Conservation (phyloP, 2,888 invertebrate genomes). For the Idaea biselata region DNA sequence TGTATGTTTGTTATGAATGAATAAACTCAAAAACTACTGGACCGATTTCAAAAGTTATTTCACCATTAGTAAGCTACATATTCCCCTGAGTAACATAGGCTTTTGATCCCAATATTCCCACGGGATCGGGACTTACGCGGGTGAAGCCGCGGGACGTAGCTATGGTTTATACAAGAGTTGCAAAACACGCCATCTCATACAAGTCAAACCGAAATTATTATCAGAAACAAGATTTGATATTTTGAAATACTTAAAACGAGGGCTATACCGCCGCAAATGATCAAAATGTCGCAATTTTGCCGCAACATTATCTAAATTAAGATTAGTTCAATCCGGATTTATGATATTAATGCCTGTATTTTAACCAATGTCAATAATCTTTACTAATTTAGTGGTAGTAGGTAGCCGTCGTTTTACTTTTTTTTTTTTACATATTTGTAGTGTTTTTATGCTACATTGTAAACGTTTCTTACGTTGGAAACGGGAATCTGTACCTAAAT, state of each 20-base stretch:
- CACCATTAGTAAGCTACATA: too few species aligned
- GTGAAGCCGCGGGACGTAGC: neutral
- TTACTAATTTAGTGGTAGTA: neutral
- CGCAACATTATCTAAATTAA: neutral
- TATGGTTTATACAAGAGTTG: neutral
- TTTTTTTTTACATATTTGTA: too few species aligned
- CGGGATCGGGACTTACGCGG: too few species aligned
- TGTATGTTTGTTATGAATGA: too few species aligned
- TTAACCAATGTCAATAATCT: neutral
- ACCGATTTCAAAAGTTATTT: too few species aligned
- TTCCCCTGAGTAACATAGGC: too few species aligned
- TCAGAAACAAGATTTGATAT: conserved; percentile 2
- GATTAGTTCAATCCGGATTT: neutral
- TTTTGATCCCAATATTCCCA: too few species aligned
- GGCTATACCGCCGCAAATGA: neutral
- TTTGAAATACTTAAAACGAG: neutral
- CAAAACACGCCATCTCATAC: neutral
- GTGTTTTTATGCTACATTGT: too few species aligned
- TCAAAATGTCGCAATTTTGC: neutral
- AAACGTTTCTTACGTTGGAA: too few species aligned
- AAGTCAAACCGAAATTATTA: neutral
- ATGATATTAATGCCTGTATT: neutral
- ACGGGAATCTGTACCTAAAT: too few species aligned
- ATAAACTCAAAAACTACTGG: too few species aligned
- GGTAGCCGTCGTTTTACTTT: too few species aligned